These are phyloP conservation scores for Galagoides demidoff DNA, from an alignment of 2,797 vertebrate species.

Conservation along the genomic window DNA sequence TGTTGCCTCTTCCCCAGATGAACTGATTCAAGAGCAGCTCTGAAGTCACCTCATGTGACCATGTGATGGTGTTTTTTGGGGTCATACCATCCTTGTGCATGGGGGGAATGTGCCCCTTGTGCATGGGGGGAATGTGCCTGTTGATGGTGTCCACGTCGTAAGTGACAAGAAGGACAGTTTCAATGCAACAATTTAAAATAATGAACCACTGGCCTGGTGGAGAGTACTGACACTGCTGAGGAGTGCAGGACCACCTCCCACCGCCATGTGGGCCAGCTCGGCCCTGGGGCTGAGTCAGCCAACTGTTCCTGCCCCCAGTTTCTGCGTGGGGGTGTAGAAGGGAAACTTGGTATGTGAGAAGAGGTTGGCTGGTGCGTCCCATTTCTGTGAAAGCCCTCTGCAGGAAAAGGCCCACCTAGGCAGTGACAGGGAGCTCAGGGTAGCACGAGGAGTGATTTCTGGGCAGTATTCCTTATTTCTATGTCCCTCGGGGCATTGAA, in stretches of 20 bases:
- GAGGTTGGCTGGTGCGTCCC: neutral
- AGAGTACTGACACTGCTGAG: rapidly evolving
- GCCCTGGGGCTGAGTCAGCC: neutral
- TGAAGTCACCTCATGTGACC: neutral
- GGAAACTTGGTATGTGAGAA: neutral
- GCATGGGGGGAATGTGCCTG: neutral
- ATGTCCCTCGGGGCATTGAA: rapidly evolving
- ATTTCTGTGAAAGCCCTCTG: neutral
- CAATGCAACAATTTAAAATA: neutral
- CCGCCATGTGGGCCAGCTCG: rapidly evolving
- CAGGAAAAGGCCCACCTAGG: neutral
- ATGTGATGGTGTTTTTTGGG: neutral
- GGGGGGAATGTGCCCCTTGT: neutral
- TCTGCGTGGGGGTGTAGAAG: neutral
- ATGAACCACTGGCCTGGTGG: rapidly evolving
- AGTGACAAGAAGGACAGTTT: neutral
- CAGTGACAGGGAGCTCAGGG: neutral
- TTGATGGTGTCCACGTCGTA: neutral
- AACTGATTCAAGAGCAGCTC: neutral
- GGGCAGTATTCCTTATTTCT: neutral
- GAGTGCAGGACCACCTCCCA: neutral
- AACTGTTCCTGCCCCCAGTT: neutral
- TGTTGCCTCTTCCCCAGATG: neutral
- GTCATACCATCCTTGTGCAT: neutral
- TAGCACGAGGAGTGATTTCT: rapidly evolving